These are phyloP conservation scores for Tricholaema leucomelas DNA, from an alignment of 2,113 vertebrate species.

Conservation along the genomic window DNA sequence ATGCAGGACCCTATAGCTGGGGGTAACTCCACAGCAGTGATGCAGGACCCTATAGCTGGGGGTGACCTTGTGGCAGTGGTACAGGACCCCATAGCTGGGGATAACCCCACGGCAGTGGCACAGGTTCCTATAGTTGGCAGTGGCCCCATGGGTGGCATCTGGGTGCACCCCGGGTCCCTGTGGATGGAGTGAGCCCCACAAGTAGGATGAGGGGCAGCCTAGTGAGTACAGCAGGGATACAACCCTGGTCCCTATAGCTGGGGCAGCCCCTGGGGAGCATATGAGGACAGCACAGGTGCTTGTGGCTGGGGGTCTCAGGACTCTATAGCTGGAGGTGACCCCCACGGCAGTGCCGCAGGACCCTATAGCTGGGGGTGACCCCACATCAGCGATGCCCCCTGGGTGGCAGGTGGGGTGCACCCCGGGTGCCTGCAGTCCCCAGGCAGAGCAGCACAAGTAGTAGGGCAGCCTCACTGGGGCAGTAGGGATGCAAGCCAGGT, in stretches of 20 bases:
- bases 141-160: accelerated
- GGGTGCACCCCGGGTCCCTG: accelerated
- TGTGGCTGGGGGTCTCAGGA: too few relatives aligned
- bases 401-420: too few relatives aligned
- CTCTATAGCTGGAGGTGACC: too few relatives aligned
- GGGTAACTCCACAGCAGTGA: accelerated
- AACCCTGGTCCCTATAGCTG: accelerated
- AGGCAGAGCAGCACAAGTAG: too few relatives aligned
- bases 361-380: too few relatives aligned
- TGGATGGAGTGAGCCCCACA: neutral
- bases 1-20: neutral
- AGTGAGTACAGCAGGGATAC: neutral
- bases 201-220: neutral
- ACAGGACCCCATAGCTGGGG: neutral
- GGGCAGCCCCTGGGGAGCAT: neutral
- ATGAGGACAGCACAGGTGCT: too few relatives aligned
- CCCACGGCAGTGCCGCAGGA: too few relatives aligned
- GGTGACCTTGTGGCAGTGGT: accelerated
- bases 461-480: too few relatives aligned
- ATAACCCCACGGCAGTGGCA: accelerated
- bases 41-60: neutral
- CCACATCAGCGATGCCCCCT: too few relatives aligned
- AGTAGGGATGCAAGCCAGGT: too few relatives aligned
- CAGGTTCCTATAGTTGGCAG: neutral
- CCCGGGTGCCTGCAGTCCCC: too few relatives aligned